Base-by-base conservation (phyloP, 53 echinoderm and acorn worm species). In the Actinopyga echinites region DNA sequence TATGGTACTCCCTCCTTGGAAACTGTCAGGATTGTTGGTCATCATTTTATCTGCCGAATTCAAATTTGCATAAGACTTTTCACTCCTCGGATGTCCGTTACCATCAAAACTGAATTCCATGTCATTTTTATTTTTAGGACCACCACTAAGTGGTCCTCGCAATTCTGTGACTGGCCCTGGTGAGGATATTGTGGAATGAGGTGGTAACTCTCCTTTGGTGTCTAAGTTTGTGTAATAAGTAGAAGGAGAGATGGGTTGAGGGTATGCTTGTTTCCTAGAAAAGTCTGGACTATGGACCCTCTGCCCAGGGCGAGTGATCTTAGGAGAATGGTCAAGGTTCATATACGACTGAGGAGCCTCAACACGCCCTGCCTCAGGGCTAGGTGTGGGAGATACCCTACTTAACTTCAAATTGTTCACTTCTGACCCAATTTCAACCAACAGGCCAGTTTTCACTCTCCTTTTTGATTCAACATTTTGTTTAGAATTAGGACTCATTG, bases 171-270 rank as follows among this genome's bases (percentile, higher is more conserved):
- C 15, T 1, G 44, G 21, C 6, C 65, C 40, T 22, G 24, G 63
- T 30, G 11, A 12, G 6, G 66, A 36, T 33, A 66, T 19, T 21
- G 61, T 62, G 62, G 40, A 80, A 34, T 87, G 88, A 55, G 81
- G 85, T 9, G 92, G 92, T 17, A 97, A 86, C 61, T 97, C 97
- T 10, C 94, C 94, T 19, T 87, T 90, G 0, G 89, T 97, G 89
- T 97, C 97, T 69, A 97, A 55, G 78, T 97, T 97, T 80, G 94
- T 94, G 83, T 97, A 97, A 86, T 92, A 92, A 7, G 92, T 85
- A 25, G 79, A 74, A 25, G 89, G 89, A 15, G 84, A 89, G 2
- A 61, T 30, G 3, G 77, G 56, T 17, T 49, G 49, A 45, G 43
- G 17, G 30, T 54, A 28, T 17, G 13, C 17, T 2, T 25, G 23